Conservation (phyloP, 2,797 vertebrate genomes). For the Enteromius treurensis region DNA sequence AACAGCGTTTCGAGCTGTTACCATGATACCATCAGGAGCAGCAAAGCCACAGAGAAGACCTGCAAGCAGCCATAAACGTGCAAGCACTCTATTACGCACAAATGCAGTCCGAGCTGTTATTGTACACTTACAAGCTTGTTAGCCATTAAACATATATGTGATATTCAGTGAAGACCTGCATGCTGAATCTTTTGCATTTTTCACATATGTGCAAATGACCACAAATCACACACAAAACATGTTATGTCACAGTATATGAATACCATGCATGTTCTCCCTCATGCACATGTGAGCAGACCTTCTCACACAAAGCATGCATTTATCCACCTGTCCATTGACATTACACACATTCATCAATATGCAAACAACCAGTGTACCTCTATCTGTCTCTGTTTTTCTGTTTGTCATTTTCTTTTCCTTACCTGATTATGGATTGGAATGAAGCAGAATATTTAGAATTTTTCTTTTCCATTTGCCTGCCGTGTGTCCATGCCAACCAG, state of each 20-base stretch:
- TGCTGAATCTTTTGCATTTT: neutral
- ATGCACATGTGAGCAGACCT: constrained; percentile 17
- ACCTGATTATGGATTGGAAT: constrained; percentile 44
- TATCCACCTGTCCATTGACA: constrained; percentile 4
- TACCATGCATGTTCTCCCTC: neutral
- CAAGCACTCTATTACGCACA: constrained; percentile 21
- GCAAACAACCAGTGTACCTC: constrained; percentile 7
- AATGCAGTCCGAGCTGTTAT: neutral
- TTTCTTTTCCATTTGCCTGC: constrained; percentile 26
- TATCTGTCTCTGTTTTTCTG: neutral
- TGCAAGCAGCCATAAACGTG: constrained; percentile 46
- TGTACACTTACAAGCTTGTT: neutral
- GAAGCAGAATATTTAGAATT: constrained; percentile 22
- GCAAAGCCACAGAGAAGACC: constrained; percentile 57
- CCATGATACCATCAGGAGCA: constrained; percentile 74
- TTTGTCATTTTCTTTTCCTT: neutral
- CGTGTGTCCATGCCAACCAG: constrained; percentile 33
- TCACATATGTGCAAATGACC: constrained; percentile 1
- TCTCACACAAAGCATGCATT: constrained; percentile 10
- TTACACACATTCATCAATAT: constrained; percentile 5
- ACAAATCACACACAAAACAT: neutral
- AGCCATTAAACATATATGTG: neutral
- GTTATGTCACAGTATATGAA: neutral
- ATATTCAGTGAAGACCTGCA: constrained; percentile 3
- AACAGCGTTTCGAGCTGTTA: constrained; percentile 66